Conservation (phyloP, 2,888 invertebrate genomes). For the Hyposoter dolosus region DNA sequence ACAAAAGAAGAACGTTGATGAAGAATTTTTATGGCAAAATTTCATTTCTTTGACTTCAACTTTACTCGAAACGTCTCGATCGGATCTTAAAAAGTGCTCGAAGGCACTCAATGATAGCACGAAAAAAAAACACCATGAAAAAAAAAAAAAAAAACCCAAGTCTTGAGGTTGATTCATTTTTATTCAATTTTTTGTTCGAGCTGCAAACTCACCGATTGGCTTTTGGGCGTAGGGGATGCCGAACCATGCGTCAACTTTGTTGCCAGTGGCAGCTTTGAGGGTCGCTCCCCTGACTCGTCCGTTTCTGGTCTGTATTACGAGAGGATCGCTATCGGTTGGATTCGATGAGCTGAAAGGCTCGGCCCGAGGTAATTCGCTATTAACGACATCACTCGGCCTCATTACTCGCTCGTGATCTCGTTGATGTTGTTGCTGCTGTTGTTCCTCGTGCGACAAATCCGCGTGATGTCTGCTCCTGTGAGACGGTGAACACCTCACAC, state of each 20-base stretch:
- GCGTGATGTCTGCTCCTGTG: conserved; percentile 83
- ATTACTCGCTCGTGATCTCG: conserved; percentile 63
- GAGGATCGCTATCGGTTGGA: conserved; percentile 88
- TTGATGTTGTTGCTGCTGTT: conserved; percentile 74
- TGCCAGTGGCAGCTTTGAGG: conserved; percentile 90
- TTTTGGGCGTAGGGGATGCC: conserved; percentile 94
- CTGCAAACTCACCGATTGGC: conserved; percentile 86
- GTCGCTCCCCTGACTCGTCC: conserved; percentile 92
- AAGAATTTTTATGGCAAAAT: too few relatives aligned
- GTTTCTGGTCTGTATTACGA: conserved; percentile 92
- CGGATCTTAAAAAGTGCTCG: too few relatives aligned
- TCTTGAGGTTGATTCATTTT: not conserved
- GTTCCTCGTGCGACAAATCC: conserved; percentile 79
- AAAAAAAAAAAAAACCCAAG: not conserved
- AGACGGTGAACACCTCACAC: conserved; percentile 79
- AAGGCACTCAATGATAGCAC: too few relatives aligned
- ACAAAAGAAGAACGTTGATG: not conserved
- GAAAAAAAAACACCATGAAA: too few relatives aligned
- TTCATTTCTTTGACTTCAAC: too few relatives aligned
- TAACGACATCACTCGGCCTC: conserved; percentile 80
- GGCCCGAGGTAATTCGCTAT: conserved; percentile 83
- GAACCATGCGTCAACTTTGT: conserved; percentile 93
- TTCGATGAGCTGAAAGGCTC: conserved; percentile 83
- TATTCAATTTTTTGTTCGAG: not conserved
- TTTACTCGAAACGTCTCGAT: too few relatives aligned